Base-by-base conservation (phyloP, 1,140 invertebrate species). In the Ectropis grisescens region DNA sequence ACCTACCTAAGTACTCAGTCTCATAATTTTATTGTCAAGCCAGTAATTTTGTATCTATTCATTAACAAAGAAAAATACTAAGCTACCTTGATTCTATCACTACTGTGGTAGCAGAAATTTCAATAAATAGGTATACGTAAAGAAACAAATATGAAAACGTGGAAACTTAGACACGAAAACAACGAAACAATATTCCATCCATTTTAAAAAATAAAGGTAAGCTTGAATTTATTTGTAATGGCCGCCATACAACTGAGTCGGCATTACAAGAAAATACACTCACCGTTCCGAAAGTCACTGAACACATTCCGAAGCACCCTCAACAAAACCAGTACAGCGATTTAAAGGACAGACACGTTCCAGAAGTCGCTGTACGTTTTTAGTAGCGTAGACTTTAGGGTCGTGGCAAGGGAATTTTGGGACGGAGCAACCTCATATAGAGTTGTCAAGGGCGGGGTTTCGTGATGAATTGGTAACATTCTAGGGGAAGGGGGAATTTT, bases 381-480 rank as follows among this genome's bases (percentile, higher is more conserved):
- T n/a, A n/a, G 16, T 19, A 19, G 3, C 3, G 16, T 4, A 19
- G 16, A 4, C 8, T 19, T 3, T 19, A 19, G 16, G 8, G 8
- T 4, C 16, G 16, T 19, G 16, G 16, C 8, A 19, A 8, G 16
- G 16, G 16, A 19, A 3, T 19, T 19, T 19, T 8, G 16, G 39
- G 50, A 62, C 41, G 51, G 54, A 41, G 54, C 50, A 47, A 41
- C 50, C 58, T 65, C 72, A 59, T 83, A 83, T 83, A 82, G 78
- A 83, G 79, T 81, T 82, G 79, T 83, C 76, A 82, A 76, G 81
- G 81, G 81, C 79, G 81, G 81, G 60, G 79, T 71, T 46, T 75
- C 51, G 71, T 83, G 81, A 82, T 80, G 81, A 74, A 83, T 82
- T 76, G 75, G 62, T 64, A 67, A 70, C 70, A 66, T 70, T 64